Conservation (phyloP, 2,888 invertebrate species). For the Atrina japonica region DNA sequence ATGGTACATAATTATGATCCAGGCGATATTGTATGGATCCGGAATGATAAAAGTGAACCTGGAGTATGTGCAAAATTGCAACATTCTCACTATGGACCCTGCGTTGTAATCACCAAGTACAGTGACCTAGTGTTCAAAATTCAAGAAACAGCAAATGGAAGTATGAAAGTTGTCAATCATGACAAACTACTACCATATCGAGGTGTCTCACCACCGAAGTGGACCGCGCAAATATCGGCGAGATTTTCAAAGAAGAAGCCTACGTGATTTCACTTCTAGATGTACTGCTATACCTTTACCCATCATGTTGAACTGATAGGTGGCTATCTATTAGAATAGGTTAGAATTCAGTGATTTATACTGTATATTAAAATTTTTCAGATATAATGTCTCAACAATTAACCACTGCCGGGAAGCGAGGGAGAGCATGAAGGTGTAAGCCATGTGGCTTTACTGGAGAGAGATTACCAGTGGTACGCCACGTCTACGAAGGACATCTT, state of each 20-base stretch:
- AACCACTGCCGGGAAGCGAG: neutral
- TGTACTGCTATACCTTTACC: no score
- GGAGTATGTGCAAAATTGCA: constrained; percentile 38
- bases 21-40: constrained; percentile 41
- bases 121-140: constrained; percentile 26
- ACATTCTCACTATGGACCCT: constrained; percentile 37
- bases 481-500: neutral
- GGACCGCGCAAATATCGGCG: no score
- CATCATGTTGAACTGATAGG: no score
- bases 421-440: neutral
- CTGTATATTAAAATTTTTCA: no score
- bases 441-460: neutral
- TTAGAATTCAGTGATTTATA: no score
- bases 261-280: no score
- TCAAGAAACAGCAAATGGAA: neutral
- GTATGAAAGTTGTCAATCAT: constrained; percentile 9
- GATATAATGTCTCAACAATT: no score
- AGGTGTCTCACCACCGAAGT: constrained; percentile 5
- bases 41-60: constrained; percentile 31
- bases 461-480: neutral
- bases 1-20: constrained; percentile 18
- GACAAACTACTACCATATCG: constrained; percentile 17
- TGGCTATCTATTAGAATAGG: no score
- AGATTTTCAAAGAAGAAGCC: no score
- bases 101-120: constrained; percentile 13